phyloP scores from a whole-genome alignment of 2,113 vertebrate species.

The Acrocephalus arundinaceus region DNA sequence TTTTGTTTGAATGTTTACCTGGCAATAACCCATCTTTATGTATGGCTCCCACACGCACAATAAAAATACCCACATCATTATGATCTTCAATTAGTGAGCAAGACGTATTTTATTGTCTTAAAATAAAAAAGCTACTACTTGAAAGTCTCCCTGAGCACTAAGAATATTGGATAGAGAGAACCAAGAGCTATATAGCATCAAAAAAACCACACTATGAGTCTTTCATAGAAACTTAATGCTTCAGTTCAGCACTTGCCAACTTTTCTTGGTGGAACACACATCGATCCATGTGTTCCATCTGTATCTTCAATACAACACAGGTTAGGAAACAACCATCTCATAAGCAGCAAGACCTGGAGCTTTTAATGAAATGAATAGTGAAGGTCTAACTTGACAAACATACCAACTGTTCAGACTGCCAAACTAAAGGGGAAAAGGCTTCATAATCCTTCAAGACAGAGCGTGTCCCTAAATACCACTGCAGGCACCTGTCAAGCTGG shows the following conservation, averaged over 20 bases:
- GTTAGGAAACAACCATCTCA: not conserved
- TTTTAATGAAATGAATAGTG: not conserved
- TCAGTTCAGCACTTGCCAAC: not conserved
- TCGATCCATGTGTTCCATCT: rapidly evolving
- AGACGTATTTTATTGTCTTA: not conserved
- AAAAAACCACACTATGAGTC: rapidly evolving
- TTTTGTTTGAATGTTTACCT: not conserved
- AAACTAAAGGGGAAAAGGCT: not conserved
- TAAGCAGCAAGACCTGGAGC: not conserved
- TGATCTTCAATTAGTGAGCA: not conserved
- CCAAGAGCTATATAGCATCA: not conserved
- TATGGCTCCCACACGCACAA: not conserved
- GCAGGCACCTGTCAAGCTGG: not conserved
- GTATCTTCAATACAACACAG: not conserved
- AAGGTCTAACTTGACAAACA: not conserved
- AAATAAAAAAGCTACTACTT: not conserved
- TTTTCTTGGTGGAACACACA: not conserved
- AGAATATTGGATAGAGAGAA: not conserved
- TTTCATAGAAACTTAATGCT: not conserved
- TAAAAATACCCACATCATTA: not conserved
- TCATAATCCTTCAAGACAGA: not conserved
- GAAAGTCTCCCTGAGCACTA: not conserved
- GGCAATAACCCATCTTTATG: not conserved
- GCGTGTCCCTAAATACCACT: not conserved
- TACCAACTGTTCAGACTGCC: not conserved